Evolutionary conservation across 2,113 vertebrate species (phyloP).

Genomic region (Tachycineta bicolor): DNA sequence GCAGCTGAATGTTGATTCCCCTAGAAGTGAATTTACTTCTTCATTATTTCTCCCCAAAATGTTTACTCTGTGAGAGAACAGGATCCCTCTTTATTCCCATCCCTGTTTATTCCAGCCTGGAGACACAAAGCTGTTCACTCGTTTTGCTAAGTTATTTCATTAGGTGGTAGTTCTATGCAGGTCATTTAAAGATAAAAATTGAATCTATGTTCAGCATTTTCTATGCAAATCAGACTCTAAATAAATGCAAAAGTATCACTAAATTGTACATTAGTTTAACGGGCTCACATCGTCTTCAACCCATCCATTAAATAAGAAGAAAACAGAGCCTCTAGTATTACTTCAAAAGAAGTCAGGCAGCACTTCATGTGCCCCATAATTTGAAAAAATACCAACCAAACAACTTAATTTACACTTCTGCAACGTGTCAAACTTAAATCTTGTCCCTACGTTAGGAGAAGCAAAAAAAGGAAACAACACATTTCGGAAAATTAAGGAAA

Average conservation of each 20-base stretch:
- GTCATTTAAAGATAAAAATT: not conserved
- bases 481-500: not conserved
- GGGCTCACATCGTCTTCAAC: not conserved
- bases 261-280: not conserved
- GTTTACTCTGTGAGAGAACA: not conserved
- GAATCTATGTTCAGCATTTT: not conserved
- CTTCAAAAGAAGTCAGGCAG: not conserved
- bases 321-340: not conserved
- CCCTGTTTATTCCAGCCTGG: not conserved
- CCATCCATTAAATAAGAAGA: not conserved
- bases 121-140: not conserved
- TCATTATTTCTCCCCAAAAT: not conserved
- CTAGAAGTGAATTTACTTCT: not conserved
- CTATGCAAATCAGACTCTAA: not conserved
- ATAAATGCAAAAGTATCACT: not conserved
- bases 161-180: not conserved
- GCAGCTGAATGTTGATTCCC: not conserved
- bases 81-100: not conserved
- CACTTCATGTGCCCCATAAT: not conserved
- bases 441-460: accelerated
- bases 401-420: not conserved
- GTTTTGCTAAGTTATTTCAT: not conserved
- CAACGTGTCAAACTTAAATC: not conserved
- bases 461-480: not conserved
- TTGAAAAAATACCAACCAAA: not conserved